Conservation (phyloP, 2,113 vertebrate species). For the Limnothrissa miodon region DNA sequence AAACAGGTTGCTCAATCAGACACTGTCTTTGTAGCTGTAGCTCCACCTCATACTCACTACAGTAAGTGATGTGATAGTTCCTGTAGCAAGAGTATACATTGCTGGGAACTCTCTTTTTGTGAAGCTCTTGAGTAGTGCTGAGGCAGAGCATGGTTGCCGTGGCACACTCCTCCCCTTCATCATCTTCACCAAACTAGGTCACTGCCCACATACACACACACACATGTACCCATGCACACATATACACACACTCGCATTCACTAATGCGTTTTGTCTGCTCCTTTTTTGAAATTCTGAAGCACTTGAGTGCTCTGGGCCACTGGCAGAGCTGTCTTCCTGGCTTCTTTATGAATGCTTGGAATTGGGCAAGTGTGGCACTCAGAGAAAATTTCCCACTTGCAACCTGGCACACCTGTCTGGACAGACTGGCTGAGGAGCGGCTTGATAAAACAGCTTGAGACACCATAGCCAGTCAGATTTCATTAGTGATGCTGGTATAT, state of each 20-base stretch:
- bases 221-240: not conserved
- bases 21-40: not conserved
- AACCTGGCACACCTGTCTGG: not conserved
- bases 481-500: not conserved
- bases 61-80: not conserved
- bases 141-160: slow-evolving; percentile 5
- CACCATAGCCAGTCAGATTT: not conserved
- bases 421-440: not conserved
- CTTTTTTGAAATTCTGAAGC: slow-evolving; percentile 7
- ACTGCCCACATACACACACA: slow-evolving; percentile 22
- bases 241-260: slow-evolving; percentile 11
- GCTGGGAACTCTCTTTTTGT: not conserved
- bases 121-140: slow-evolving; percentile 24
- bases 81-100: not conserved
- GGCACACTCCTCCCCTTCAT: slow-evolving; percentile 29
- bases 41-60: not conserved
- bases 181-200: slow-evolving; percentile 43
- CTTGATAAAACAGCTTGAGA: not conserved
- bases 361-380: slow-evolving; percentile 14
- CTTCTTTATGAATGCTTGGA: not conserved
- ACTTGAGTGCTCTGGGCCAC: not conserved
- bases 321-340: not conserved
- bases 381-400: not conserved
- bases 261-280: slow-evolving; percentile 16
- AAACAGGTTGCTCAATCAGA: not conserved